Conservation (phyloP, 2,888 invertebrate species). For the Nemoura dubitans region DNA sequence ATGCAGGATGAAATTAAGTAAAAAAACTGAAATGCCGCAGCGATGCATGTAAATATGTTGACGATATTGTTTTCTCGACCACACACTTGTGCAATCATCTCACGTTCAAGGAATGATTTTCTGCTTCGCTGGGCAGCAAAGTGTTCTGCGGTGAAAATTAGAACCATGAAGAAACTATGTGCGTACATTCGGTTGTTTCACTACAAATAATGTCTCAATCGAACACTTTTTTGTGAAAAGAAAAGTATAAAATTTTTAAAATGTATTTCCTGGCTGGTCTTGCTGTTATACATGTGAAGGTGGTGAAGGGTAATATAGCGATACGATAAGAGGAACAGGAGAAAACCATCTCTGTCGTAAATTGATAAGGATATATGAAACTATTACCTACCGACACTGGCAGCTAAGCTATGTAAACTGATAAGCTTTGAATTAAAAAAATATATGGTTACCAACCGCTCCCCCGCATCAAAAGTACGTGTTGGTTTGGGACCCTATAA, state of each 20-base stretch:
- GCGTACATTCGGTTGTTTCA: background rate
- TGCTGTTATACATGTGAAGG: background rate
- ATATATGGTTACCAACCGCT: too few species aligned
- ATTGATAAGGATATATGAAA: background rate
- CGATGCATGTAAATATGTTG: background rate
- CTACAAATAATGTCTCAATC: background rate
- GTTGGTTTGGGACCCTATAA: too few species aligned
- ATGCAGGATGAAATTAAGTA: background rate
- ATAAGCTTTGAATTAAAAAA: too few species aligned
- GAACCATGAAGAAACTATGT: background rate
- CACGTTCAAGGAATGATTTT: background rate
- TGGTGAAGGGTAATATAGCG: too few species aligned
- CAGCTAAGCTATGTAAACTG: too few species aligned
- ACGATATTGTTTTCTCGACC: background rate
- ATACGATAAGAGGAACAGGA: background rate
- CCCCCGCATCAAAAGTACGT: too few species aligned
- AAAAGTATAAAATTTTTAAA: background rate
- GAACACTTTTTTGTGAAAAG: background rate
- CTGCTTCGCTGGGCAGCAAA: background rate
- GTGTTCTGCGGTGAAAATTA: background rate
- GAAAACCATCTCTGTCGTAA: background rate
- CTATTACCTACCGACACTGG: background rate
- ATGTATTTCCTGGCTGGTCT: background rate
- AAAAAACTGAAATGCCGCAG: background rate
- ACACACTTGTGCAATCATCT: background rate